A percentile compares a stretch with the other conserved stretches of the same genome.
phyloP scores from a whole-genome alignment of 2,888 invertebrate genomes.

The Ischnus inquisitorius region DNA sequence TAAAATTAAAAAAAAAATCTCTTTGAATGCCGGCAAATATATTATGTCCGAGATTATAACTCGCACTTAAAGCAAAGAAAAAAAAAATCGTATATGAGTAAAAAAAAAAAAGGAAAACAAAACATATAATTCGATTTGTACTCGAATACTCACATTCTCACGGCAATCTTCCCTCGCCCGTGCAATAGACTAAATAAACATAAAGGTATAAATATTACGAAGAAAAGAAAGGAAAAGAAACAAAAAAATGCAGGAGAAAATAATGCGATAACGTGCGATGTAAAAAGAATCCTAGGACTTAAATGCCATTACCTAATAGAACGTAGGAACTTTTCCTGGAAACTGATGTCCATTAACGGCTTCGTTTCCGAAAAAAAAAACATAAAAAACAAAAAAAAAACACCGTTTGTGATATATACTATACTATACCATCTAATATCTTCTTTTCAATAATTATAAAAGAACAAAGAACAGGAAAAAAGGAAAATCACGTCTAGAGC shows the following conservation, averaged over 20 bases:
- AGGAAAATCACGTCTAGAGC: conserved; percentile 59
- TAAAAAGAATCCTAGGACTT: conserved; percentile 73
- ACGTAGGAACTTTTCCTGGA: conserved; percentile 65
- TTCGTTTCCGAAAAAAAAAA: conserved; percentile 43
- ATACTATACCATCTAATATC: conserved; percentile 69
- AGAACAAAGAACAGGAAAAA: conserved; percentile 43
- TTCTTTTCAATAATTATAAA: conserved; percentile 66
- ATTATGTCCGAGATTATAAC: conserved; percentile 32
- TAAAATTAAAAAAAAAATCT: conserved; percentile 45
- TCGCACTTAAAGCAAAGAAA: conserved; percentile 8
- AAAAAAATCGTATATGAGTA: conserved; percentile 10
- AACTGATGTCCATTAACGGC: conserved; percentile 46
- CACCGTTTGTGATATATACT: conserved; percentile 73
- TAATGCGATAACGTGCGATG: conserved; percentile 68
- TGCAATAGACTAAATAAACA: conserved; percentile 70
- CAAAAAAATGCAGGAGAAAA: conserved; percentile 37
- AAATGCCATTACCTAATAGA: conserved; percentile 68
- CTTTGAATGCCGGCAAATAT: conserved; percentile 38
- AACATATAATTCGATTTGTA: conserved; percentile 36
- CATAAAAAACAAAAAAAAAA: conserved; percentile 62
- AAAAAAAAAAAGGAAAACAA: conserved; percentile 3
- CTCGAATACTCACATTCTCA: conserved; percentile 52
- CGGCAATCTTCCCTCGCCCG: conserved; percentile 71
- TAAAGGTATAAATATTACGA: conserved; percentile 64
- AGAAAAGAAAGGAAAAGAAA: conserved; percentile 30